Conservation (phyloP, 2,797 vertebrate species). For the Periparus ater region DNA sequence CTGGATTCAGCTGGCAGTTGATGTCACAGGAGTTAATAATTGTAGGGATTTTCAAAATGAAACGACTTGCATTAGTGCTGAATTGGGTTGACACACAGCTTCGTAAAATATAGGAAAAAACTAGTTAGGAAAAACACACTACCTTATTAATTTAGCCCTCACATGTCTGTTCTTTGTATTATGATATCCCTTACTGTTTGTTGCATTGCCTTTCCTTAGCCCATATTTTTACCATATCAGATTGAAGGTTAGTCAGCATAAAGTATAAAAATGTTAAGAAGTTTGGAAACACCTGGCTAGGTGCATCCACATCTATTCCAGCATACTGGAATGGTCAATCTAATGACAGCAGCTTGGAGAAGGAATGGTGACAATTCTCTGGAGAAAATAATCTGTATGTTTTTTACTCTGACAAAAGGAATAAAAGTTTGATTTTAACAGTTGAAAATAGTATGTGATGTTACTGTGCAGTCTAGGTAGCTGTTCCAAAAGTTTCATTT, state of each 20-base stretch:
- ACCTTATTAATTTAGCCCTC: neutral
- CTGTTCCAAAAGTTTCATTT: neutral
- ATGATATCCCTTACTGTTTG: neutral
- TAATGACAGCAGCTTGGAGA: neutral
- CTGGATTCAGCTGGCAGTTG: neutral
- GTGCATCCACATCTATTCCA: neutral
- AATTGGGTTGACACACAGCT: neutral
- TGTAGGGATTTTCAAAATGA: neutral
- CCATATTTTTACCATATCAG: neutral
- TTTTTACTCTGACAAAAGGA: neutral
- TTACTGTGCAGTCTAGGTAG: neutral
- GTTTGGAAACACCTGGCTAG: neutral
- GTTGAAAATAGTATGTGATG: neutral
- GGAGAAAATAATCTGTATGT: neutral
- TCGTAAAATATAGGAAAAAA: neutral
- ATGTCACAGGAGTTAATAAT: neutral
- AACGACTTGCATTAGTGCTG: neutral
- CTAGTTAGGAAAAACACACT: neutral
- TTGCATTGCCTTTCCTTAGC: neutral
- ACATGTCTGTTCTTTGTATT: neutral
- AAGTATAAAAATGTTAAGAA: neutral
- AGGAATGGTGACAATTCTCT: neutral
- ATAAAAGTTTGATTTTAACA: neutral
- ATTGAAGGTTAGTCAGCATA: neutral
- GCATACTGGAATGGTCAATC: neutral